These are phyloP conservation scores for Drosophila ficusphila DNA, from an alignment of 1,140 invertebrate species.

Conservation along the genomic window DNA sequence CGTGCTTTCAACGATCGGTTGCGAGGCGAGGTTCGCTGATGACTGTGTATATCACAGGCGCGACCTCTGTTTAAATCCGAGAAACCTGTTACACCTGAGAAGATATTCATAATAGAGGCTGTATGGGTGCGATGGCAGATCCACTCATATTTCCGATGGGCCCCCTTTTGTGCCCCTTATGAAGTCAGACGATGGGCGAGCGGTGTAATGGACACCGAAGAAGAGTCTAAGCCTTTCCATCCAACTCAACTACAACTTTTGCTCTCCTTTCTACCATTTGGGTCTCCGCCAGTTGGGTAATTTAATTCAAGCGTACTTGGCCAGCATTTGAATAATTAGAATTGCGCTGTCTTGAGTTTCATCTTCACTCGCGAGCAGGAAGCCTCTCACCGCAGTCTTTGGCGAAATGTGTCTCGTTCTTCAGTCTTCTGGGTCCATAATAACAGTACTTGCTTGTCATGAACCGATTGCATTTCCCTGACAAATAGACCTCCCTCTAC, in stretches of 20 bases:
- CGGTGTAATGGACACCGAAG: slow-evolving; percentile 48
- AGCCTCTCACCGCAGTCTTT: slow-evolving; percentile 72
- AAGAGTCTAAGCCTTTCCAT: slow-evolving; percentile 47
- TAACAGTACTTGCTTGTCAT: slow-evolving; percentile 57
- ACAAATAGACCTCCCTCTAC: neutral
- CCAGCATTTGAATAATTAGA: slow-evolving; percentile 74
- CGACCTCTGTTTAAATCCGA: slow-evolving; percentile 69
- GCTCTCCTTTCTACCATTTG: slow-evolving; percentile 63
- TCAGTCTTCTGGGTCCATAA: slow-evolving; percentile 34
- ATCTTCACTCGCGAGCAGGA: slow-evolving; percentile 50
- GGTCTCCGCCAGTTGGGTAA: slow-evolving; percentile 58
- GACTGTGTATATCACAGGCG: slow-evolving; percentile 52
- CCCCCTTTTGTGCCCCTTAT: slow-evolving; percentile 42
- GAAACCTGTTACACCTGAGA: slow-evolving; percentile 82
- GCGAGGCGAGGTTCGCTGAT: slow-evolving; percentile 52
- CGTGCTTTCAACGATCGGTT: slow-evolving; percentile 43
- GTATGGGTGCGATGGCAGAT: slow-evolving; percentile 47
- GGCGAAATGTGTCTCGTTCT: slow-evolving; percentile 29
- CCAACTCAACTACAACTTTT: slow-evolving; percentile 47
- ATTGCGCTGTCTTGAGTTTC: slow-evolving; percentile 74
- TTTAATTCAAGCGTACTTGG: slow-evolving; percentile 79
- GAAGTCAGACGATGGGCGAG: slow-evolving; percentile 16
- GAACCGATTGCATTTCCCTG: slow-evolving; percentile 25
- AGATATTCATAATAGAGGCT: slow-evolving; percentile 72
- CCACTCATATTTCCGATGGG: slow-evolving; percentile 66